phyloP scores from a whole-genome alignment of 2,113 vertebrate genomes.

The Peromyscus leucopus region DNA sequence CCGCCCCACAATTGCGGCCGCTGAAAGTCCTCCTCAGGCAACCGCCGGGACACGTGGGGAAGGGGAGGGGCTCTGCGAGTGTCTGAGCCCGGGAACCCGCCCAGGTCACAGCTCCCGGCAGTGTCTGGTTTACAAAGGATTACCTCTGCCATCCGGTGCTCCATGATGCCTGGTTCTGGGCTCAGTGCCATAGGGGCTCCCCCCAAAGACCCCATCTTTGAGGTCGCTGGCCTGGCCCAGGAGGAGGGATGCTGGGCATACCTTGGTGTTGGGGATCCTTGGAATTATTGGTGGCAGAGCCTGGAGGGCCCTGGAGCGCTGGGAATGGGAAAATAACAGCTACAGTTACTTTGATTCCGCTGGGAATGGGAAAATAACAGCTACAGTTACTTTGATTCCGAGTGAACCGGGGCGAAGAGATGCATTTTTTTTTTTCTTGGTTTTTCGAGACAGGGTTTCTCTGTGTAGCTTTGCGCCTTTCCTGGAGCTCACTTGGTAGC shows the following conservation, averaged over 20 bases:
- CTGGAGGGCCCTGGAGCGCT: background rate
- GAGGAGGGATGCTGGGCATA: background rate
- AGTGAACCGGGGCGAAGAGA: background rate
- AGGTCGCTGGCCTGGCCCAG: background rate
- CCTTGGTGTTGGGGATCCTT: background rate
- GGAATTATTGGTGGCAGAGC: background rate
- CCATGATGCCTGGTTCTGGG: background rate
- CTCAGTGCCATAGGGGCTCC: background rate
- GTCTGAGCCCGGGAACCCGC: background rate
- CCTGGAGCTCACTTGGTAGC: too few relatives aligned
- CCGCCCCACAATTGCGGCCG: constrained; percentile 69
- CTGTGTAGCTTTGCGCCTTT: too few relatives aligned
- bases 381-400: background rate
- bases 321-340: background rate
- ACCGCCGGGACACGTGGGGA: background rate
- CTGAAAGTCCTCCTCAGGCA: constrained; percentile 38
- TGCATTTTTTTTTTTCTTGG: constrained; percentile 25
- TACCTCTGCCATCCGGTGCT: background rate
- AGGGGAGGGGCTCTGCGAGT: background rate
- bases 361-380: background rate
- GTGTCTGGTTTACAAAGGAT: background rate
- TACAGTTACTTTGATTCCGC: background rate
- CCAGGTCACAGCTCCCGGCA: background rate
- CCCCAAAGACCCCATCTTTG: too few relatives aligned
- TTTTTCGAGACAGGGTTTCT: too few relatives aligned